phyloP scores from a whole-genome alignment of 2,797 vertebrate genomes.

The Oryzias dopingdopingensis region DNA sequence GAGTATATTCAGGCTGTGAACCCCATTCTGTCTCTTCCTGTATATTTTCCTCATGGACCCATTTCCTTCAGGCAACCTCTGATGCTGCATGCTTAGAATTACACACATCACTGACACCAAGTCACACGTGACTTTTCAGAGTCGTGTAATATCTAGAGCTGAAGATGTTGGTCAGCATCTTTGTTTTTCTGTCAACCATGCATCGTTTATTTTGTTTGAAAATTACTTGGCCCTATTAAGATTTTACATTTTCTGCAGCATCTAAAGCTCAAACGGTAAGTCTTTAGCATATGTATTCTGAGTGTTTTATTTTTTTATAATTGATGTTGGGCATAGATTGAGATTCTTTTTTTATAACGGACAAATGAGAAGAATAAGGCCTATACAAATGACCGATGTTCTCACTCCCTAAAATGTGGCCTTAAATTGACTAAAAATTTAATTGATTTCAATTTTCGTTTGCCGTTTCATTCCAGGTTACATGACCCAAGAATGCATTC shows the following conservation, averaged over 20 bases:
- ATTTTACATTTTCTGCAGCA: too few relatives aligned
- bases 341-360: too few relatives aligned
- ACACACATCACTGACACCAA: conserved; percentile 47
- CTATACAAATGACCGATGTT: too few relatives aligned
- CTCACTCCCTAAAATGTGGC: not conserved
- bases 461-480: not conserved
- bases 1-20: not conserved
- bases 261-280: not conserved
- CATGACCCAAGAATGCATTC: conserved; percentile 9
- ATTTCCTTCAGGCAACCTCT: conserved; percentile 45
- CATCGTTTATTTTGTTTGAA: too few relatives aligned
- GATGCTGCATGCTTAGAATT: conserved; percentile 14
- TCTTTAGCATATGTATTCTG: not conserved
- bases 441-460: not conserved
- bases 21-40: conserved; percentile 63
- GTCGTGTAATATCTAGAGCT: not conserved
- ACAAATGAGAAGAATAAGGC: too few relatives aligned
- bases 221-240: too few relatives aligned
- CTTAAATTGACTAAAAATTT: not conserved
- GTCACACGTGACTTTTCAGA: conserved; percentile 41
- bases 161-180: not conserved
- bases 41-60: conserved; percentile 45
- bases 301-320: not conserved
- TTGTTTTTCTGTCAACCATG: not conserved
- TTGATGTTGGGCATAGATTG: too few relatives aligned